phyloP scores from a whole-genome alignment of 2,113 vertebrate genomes.

The Panurus biarmicus region DNA sequence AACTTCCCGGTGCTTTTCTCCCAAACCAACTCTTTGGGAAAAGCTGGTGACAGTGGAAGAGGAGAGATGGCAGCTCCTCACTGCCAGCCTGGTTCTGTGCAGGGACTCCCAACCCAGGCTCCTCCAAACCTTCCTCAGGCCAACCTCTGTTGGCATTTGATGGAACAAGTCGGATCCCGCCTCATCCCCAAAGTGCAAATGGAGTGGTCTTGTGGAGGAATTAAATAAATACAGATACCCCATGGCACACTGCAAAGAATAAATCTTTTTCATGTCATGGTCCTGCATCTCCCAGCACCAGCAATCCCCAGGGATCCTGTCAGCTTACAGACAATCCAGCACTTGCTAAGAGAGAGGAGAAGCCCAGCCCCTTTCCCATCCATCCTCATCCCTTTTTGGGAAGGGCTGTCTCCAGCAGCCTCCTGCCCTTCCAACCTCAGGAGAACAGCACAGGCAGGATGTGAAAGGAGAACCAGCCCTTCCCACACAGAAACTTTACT shows the following conservation, averaged over 20 bases:
- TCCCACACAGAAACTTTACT: not conserved
- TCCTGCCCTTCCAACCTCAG: not conserved
- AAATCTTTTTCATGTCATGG: not conserved
- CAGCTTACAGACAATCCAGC: not conserved
- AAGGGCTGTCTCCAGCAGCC: not conserved
- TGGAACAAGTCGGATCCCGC: not conserved
- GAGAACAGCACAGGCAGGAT: no score
- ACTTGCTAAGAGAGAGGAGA: not conserved
- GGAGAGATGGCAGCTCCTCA: not conserved
- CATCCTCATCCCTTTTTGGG: not conserved
- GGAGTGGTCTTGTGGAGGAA: constrained; percentile 9
- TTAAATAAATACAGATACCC: not conserved
- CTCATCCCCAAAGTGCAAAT: constrained; percentile 19
- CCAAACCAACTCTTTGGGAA: not conserved
- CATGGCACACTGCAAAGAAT: not conserved
- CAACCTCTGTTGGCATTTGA: not conserved
- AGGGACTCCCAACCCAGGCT: constrained; percentile 20
- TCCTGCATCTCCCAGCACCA: constrained; percentile 4
- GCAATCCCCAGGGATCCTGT: not conserved
- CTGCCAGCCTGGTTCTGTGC: not conserved
- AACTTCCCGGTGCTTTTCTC: not conserved
- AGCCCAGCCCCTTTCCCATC: not conserved
- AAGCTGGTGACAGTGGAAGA: not conserved
- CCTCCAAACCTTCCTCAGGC: not conserved
- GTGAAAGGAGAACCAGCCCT: not conserved